Base-by-base conservation (phyloP, 2,888 invertebrate species). In the Agrotis clavis region DNA sequence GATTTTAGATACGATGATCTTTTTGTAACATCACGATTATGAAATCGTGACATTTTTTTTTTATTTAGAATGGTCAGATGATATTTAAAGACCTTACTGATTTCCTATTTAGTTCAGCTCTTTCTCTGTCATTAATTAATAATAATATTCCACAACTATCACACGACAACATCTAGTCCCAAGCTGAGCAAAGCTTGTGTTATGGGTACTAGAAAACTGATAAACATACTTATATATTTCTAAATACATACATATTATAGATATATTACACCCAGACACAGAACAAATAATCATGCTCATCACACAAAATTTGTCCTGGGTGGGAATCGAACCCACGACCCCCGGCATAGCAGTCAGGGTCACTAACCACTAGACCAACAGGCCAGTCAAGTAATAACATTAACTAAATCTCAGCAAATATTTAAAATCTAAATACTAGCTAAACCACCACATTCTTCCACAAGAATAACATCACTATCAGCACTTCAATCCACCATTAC, bases 401-500 rank as follows among this genome's bases (percentile, higher is more conserved):
- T 45, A 18, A 21, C 47, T 1, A 53, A 41, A 25, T 14, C 4
- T 13, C 14, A 48, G 7, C 5, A 1, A 66, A 11, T 18, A 25
- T 48, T 19, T 35, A 30, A 0, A 64, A 63, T 63, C 48, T 51
- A 48, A n/a, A 64, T 21, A 47, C 18, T 25, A 68, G 48, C 11
- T n/a, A 51, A 51, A 45, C 60, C 60, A 65, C 54, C 62, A 53
- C 66, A 56, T 53, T 64, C 19, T 56, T 30, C 64, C 6, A 53
- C 69, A 76, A 75, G 69, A 81, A 73, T 79, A 79, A 62, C 78
- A 62, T 72, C 71, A 76, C 80, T 68, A 66, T 79, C 69, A 79
- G 81, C 81, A 71, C 75, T 69, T 75, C 79, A 67, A 57, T 77
- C 66, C 78, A 74, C 86, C 82, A 86, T 83, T 78, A 81, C 71